phyloP scores from a whole-genome alignment of 2,113 vertebrate genomes.

The Morphnarchus princeps region DNA sequence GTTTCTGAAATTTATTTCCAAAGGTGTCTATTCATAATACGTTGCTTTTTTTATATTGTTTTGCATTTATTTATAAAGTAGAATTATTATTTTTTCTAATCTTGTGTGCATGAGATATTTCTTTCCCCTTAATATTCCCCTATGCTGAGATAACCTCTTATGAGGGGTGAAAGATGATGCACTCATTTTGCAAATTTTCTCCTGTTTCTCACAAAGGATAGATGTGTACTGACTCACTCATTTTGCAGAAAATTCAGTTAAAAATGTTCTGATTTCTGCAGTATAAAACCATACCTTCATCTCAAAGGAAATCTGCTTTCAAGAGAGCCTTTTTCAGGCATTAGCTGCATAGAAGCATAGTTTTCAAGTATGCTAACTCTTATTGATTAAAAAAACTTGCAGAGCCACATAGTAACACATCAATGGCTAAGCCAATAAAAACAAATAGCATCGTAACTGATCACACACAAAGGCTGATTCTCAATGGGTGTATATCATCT shows the following conservation, averaged over 20 bases:
- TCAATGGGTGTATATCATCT: conserved; percentile 12
- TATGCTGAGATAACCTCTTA: background rate
- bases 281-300: background rate
- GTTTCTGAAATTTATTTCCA: conserved; percentile 66
- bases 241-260: conserved; percentile 9
- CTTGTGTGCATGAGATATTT: background rate
- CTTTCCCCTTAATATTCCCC: background rate
- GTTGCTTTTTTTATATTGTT: background rate
- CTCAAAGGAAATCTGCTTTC: background rate
- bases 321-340: background rate
- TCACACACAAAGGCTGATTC: conserved; percentile 22
- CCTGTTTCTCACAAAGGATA: background rate
- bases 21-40: conserved; percentile 40
- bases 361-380: conserved; percentile 6
- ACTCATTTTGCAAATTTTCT: conserved; percentile 8
- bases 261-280: conserved; percentile 5
- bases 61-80: conserved; percentile 42
- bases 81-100: background rate
- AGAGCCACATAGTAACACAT: background rate
- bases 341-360: background rate
- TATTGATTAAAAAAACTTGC: conserved; percentile 19
- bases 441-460: conserved; percentile 33
- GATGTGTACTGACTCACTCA: background rate
- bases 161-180: background rate
- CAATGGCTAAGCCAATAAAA: conserved; percentile 46